These are phyloP conservation scores for Pterois miles DNA, from an alignment of 2,797 vertebrate genomes.

Conservation along the genomic window DNA sequence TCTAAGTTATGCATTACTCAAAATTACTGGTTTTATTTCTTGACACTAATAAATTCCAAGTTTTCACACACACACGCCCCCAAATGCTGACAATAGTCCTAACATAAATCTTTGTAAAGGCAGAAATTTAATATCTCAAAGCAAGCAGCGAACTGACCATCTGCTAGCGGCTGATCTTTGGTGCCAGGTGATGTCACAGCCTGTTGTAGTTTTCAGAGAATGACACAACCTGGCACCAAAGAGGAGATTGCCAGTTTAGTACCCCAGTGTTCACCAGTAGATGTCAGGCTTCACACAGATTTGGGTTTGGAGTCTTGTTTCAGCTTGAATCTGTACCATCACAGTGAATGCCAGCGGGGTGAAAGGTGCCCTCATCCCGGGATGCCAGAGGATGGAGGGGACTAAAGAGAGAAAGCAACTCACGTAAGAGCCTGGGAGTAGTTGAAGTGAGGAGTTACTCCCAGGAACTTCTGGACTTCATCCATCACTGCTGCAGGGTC, in stretches of 20 bases:
- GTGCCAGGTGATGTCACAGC: slow-evolving; percentile 28
- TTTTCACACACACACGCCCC: too few relatives aligned
- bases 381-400: neutral
- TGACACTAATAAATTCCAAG: neutral
- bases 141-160: neutral
- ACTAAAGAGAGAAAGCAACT: slow-evolving; percentile 70
- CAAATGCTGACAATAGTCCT: neutral
- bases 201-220: slow-evolving; percentile 15
- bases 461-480: slow-evolving; percentile 96
- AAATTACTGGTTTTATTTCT: neutral
- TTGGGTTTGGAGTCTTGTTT: neutral
- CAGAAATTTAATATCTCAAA: neutral
- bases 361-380: neutral
- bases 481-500: slow-evolving; percentile 96
- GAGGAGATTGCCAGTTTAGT: neutral
- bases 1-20: neutral
- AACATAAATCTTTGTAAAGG: neutral
- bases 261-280: slow-evolving; percentile 56
- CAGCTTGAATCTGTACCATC: neutral
- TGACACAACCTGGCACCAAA: slow-evolving; percentile 22
- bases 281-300: slow-evolving; percentile 66
- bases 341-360: neutral
- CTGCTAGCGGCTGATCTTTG: slow-evolving; percentile 19
- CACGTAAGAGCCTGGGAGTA: slow-evolving; percentile 96
- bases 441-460: slow-evolving; percentile 92